Conservation (phyloP, 2,888 invertebrate species). For the Campopleginae sp. region DNA sequence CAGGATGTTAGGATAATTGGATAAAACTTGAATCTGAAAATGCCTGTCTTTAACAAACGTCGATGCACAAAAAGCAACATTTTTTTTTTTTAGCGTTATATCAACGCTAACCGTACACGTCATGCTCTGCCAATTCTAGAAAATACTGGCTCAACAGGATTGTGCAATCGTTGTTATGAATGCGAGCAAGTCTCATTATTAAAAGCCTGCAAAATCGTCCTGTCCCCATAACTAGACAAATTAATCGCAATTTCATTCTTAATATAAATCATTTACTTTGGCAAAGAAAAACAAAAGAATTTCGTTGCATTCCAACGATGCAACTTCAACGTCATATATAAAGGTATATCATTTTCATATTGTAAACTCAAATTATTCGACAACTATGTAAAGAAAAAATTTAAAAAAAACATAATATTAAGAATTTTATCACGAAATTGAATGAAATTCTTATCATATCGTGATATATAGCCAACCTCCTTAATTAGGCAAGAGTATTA, state of each 20-base stretch:
- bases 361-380: too few species aligned
- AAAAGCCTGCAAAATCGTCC: neutral
- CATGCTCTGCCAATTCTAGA: neutral
- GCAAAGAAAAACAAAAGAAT: too few species aligned
- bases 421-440: too few species aligned
- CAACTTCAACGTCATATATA: too few species aligned
- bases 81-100: neutral
- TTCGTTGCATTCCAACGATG: too few species aligned
- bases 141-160: neutral
- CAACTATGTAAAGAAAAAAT: neutral
- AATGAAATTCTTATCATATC: too few species aligned
- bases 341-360: too few species aligned
- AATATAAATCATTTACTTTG: too few species aligned
- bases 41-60: neutral
- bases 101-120: neutral
- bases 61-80: neutral
- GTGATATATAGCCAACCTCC: too few species aligned
- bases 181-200: neutral
- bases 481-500: neutral
- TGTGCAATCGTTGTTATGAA: neutral
- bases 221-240: neutral
- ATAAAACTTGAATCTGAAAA: slow-evolving; percentile 21
- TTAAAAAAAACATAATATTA: neutral
- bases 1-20: slow-evolving; percentile 10
- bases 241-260: too few species aligned